phyloP scores from a whole-genome alignment of 2,113 vertebrate genomes.

The Anolis carolinensis region DNA sequence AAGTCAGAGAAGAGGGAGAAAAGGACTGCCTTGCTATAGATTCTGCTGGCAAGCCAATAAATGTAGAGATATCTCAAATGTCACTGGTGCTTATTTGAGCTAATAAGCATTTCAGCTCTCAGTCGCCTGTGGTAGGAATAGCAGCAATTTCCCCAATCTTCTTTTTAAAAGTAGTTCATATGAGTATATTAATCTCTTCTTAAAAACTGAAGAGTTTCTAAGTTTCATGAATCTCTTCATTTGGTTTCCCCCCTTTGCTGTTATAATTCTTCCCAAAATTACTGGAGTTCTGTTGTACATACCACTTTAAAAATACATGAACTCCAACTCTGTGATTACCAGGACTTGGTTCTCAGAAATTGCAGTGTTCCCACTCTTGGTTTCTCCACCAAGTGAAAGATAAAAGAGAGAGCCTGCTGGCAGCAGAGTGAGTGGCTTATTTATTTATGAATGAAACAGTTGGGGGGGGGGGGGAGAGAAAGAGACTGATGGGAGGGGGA shows the following conservation, averaged over 20 bases:
- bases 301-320: conserved; percentile 71
- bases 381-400: conserved; percentile 63
- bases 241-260: conserved; percentile 28
- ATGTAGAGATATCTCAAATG: conserved; percentile 59
- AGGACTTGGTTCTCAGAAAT: conserved; percentile 50
- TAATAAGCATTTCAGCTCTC: conserved; percentile 55
- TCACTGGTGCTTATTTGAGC: conserved; percentile 58
- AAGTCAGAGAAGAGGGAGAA: conserved; percentile 13
- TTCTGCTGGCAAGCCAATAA: conserved; percentile 61
- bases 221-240: conserved; percentile 32
- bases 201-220: conserved; percentile 35
- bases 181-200: neutral
- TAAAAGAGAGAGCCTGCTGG: conserved; percentile 65
- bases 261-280: conserved; percentile 56
- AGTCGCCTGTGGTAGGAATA: conserved; percentile 1
- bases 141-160: conserved; percentile 53
- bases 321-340: conserved; percentile 65
- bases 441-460: conserved; percentile 72
- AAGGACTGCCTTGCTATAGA: conserved; percentile 48
- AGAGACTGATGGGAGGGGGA: neutral
- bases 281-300: conserved; percentile 59
- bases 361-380: conserved; percentile 45
- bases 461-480: conserved; percentile 33
- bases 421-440: conserved; percentile 55
- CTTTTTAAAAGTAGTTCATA: conserved; percentile 43